These are phyloP conservation scores for Acronicta psi DNA, from an alignment of 2,888 invertebrate species.

Conservation along the genomic window DNA sequence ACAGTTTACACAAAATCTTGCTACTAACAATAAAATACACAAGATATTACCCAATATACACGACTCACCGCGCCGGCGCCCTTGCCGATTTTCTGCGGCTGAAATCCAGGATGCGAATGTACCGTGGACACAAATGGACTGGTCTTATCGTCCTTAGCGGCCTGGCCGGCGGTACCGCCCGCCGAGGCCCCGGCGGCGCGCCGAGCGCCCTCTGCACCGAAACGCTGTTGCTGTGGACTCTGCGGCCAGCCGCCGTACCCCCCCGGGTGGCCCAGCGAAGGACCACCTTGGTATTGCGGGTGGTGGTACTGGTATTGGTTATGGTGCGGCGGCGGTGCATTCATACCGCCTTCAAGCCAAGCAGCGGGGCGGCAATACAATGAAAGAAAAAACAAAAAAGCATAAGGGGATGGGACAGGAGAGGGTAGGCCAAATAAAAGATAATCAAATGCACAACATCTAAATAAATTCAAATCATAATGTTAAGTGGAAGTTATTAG, in stretches of 20 bases:
- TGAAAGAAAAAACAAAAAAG: conserved; percentile 88
- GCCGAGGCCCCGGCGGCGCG: conserved; percentile 69
- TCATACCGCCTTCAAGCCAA: conserved; percentile 89
- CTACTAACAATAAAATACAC: conserved; percentile 18
- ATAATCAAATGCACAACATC: conserved; percentile 72
- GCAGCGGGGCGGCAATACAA: conserved; percentile 88
- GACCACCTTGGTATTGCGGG: conserved; percentile 85
- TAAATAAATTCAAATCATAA: conserved; percentile 60
- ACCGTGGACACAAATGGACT: conserved; percentile 96
- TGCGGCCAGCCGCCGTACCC: conserved; percentile 68
- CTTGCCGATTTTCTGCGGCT: conserved; percentile 97
- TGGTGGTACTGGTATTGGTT: conserved; percentile 88
- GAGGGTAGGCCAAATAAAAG: conserved; percentile 75
- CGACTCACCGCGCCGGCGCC: conserved; percentile 88
- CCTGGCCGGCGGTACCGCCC: conserved; percentile 61
- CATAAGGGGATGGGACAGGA: conserved; percentile 83
- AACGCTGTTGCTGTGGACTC: conserved; percentile 82
- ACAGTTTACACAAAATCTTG: not conserved
- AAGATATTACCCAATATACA: conserved; percentile 54
- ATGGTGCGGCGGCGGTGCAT: conserved; percentile 88
- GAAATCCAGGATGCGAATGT: conserved; percentile 97
- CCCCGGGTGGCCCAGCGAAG: conserved; percentile 72
- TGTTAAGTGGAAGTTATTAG: conserved; percentile 74
- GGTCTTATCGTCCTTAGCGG: conserved; percentile 90
- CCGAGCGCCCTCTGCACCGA: conserved; percentile 86